Evolutionary conservation across 2,797 vertebrate species (phyloP), one percentile per base, ranked within the genome.

Genomic region (Hafferia zeledoni): DNA sequence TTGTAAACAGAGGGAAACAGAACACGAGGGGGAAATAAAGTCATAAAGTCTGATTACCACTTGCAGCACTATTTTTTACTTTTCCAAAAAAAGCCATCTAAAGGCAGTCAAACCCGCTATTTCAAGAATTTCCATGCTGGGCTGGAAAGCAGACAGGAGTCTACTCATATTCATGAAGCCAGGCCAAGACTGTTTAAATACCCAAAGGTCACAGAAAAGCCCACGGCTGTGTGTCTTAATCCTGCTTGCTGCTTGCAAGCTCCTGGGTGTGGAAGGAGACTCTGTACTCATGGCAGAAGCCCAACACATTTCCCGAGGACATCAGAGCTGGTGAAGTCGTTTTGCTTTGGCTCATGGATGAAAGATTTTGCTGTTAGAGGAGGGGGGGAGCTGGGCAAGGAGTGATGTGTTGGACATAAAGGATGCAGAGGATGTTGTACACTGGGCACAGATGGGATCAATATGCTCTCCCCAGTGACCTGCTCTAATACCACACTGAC

Each of bases 321-420:
- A 96, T 91, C 87, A 90, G 87, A 90, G 76, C 91, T 71, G 65
- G 53, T 87, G 89, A 87, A 90, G 70, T 87, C 9, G 9, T 91
- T 94, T 94, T 83, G 68, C 84, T 95, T 92, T 90, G 94, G 89
- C 84, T 96, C 69, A 71, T 69, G 94, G 92, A 93, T 86, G 83
- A 96, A 93, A 91, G 87, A 91, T 79, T 94, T 75, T 91, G 91
- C 91, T 88, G 67, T 65, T 72, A 35, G 44, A 79, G 75, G 52
- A 56, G 22, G 33, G 37, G n/a, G 59, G 14, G 44, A 24, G 60
- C 24, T n/a, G 47, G 79, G 89, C 57, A 71, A 61, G 71, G 60
- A 20, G n/a, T 87, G 90, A 80, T 76, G 87, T 13, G 5, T 15
- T 78, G 84, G 79, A 53, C 59, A 72, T 86, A 79, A 94, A 84